Evolutionary conservation across 2,113 vertebrate genomes (phyloP).

Genomic region (Zingel zingel): DNA sequence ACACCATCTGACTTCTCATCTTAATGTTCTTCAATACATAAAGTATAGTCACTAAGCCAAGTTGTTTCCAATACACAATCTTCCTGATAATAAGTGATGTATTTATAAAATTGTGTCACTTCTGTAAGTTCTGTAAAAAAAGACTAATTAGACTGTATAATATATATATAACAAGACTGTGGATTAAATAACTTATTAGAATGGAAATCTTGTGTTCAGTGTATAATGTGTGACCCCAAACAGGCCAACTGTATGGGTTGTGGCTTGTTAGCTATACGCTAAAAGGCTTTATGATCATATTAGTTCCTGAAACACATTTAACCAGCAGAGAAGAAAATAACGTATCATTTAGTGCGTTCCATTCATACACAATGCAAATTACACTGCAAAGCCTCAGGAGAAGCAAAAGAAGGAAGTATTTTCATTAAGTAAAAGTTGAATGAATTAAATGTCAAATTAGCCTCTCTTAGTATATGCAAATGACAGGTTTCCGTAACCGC

Average conservation of each 20-base stretch:
- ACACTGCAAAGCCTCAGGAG: background rate
- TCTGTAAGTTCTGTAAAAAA: background rate
- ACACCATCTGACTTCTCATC: background rate
- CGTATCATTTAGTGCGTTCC: background rate
- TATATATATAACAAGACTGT: too few relatives aligned
- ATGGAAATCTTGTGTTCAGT: background rate
- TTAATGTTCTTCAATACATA: background rate
- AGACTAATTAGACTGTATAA: too few relatives aligned
- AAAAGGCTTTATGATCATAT: background rate
- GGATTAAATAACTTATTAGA: background rate
- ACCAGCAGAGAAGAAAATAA: constrained; percentile 2
- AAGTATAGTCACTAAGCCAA: background rate
- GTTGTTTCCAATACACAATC: background rate
- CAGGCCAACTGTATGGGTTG: background rate
- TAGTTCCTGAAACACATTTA: background rate
- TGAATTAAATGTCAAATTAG: background rate
- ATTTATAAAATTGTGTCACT: background rate
- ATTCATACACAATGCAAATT: constrained; percentile 20
- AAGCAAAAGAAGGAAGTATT: background rate
- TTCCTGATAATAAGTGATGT: background rate
- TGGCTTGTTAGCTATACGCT: background rate
- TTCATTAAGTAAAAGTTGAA: background rate
- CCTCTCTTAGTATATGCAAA: background rate
- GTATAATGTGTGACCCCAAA: background rate
- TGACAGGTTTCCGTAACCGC: background rate